A percentile compares a stretch with the other conserved stretches of the same genome.
phyloP scores from a whole-genome alignment of 1,140 invertebrate genomes.

The Sarcophaga bullata region DNA sequence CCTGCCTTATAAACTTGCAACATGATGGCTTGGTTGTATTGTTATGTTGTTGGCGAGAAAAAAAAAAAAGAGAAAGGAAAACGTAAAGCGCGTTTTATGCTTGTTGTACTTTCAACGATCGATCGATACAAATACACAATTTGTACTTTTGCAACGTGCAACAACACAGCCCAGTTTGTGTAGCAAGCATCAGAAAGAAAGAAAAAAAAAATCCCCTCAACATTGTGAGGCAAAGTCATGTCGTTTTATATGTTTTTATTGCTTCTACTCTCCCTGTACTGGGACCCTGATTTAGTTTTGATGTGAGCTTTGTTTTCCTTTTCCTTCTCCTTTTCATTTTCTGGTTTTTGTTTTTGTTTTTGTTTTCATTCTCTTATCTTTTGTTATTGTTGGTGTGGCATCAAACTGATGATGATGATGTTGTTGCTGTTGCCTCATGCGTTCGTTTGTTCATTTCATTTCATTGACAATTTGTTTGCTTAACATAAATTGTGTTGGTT shows the following conservation, averaged over 20 bases:
- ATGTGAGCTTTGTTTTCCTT: not conserved
- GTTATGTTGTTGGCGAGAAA: slow-evolving; percentile 4
- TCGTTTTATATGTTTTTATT: not conserved
- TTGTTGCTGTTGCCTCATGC: not conserved
- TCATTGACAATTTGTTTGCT: slow-evolving; percentile 38
- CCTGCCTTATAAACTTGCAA: not conserved
- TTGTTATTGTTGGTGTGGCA: not conserved
- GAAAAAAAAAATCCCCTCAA: too few species aligned
- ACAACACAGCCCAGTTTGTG: slow-evolving; percentile 7
- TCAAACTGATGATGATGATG: not conserved
- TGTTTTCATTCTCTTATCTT: not conserved
- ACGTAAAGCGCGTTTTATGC: slow-evolving; percentile 32
- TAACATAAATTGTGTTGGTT: slow-evolving; percentile 36
- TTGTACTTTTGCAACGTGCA: not conserved
- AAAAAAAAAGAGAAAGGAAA: not conserved
- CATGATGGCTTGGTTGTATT: not conserved
- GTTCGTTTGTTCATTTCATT: not conserved
- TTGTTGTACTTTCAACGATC: slow-evolving; percentile 5
- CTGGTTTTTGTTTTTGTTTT: too few species aligned
- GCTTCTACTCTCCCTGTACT: not conserved
- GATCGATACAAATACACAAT: slow-evolving; percentile 36
- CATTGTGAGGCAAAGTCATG: not conserved
- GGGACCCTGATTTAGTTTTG: not conserved
- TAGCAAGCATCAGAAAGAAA: not conserved
- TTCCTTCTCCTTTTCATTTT: too few species aligned